Conservation (phyloP, 2,113 vertebrate species). For the Calyptomena viridis region DNA sequence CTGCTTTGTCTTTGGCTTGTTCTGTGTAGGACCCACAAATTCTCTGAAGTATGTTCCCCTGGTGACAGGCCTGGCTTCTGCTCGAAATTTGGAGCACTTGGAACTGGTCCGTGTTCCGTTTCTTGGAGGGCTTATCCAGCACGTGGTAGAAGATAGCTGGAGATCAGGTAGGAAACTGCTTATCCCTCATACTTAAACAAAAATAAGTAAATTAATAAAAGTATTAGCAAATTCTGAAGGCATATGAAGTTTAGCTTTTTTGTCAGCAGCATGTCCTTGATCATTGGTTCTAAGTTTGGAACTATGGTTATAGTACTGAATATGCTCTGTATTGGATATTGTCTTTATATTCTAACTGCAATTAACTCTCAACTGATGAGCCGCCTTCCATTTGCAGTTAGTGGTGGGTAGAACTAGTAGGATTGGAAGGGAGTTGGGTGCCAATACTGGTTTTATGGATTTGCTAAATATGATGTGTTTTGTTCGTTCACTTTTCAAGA, state of each 20-base stretch:
- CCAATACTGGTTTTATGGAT: background rate
- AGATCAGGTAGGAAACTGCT: conserved; percentile 84
- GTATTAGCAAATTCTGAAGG: background rate
- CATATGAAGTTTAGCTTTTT: background rate
- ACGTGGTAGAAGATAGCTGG: conserved; percentile 98
- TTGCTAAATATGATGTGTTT: background rate
- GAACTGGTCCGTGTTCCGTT: conserved; percentile 98
- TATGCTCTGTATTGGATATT: background rate
- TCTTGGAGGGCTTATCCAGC: conserved; percentile 95
- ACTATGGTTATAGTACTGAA: background rate
- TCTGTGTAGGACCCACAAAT: conserved; percentile 88
- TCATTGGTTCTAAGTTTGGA: background rate
- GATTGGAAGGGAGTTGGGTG: background rate
- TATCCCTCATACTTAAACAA: background rate
- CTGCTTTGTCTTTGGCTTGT: background rate
- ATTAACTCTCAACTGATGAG: background rate
- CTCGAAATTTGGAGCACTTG: conserved; percentile 94
- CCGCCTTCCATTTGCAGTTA: background rate
- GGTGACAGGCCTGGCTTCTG: conserved; percentile 95
- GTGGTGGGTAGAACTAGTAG: background rate
- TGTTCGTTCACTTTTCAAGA: background rate
- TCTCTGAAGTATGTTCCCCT: conserved; percentile 97
- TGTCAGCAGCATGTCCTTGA: background rate
- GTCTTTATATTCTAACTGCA: background rate
- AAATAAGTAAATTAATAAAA: background rate